Conservation (phyloP, 2,797 vertebrate genomes). For the Denticeps clupeoides region DNA sequence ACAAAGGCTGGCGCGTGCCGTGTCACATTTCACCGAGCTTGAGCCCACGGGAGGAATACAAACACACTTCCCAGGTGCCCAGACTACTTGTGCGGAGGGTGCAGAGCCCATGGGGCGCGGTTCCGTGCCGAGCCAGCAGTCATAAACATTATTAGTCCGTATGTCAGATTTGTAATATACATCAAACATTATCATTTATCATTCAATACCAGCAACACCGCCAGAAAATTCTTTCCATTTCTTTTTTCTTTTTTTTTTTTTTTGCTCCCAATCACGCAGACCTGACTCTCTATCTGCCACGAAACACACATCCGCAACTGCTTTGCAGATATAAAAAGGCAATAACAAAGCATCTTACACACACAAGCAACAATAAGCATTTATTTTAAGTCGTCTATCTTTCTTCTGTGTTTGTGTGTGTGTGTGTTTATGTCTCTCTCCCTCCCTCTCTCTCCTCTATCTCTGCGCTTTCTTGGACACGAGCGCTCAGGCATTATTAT, state of each 20-base stretch:
- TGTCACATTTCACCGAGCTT: neutral
- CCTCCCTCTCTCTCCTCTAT: no score
- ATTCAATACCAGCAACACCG: no score
- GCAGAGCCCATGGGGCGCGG: neutral
- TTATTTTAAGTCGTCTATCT: no score
- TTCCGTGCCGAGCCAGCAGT: neutral
- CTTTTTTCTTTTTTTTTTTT: no score
- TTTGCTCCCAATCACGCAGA: neutral
- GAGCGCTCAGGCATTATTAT: no score
- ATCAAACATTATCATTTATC: neutral
- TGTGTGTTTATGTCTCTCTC: no score
- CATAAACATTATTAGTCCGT: constrained; percentile 2
- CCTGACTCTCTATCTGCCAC: neutral
- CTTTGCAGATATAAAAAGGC: no score
- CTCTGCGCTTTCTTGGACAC: no score
- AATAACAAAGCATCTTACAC: no score
- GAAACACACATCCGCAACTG: neutral
- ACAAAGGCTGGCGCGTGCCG: constrained; percentile 3
- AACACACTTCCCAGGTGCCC: neutral
- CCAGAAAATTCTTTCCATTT: no score
- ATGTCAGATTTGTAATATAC: neutral
- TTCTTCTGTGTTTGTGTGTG: no score
- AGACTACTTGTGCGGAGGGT: neutral
- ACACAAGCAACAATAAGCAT: no score
- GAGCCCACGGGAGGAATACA: neutral